phyloP scores from a whole-genome alignment of 2,888 invertebrate genomes.

The Chrysolina haemoptera region DNA sequence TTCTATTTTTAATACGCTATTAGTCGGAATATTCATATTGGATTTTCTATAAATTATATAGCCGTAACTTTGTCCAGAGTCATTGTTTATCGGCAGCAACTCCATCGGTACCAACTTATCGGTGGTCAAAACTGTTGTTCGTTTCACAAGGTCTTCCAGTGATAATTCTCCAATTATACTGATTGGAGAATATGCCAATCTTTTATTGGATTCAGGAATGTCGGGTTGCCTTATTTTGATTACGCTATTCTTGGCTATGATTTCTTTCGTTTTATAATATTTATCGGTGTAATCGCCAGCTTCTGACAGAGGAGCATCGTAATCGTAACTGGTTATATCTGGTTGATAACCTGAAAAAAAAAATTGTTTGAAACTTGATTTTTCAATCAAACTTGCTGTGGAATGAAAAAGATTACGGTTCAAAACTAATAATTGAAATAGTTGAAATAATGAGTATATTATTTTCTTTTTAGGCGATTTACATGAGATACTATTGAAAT shows the following conservation, averaged over 20 bases:
- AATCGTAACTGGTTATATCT: constrained; percentile 70
- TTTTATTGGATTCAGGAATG: constrained; percentile 59
- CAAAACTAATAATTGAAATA: no score
- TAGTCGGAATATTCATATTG: constrained; percentile 55
- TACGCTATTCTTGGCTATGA: constrained; percentile 64
- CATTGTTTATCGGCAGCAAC: constrained; percentile 62
- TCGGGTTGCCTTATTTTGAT: constrained; percentile 61
- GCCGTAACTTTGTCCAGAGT: constrained; percentile 73
- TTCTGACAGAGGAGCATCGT: constrained; percentile 90
- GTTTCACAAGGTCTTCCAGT: constrained; percentile 23
- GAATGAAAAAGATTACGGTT: neutral
- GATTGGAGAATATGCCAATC: constrained; percentile 63
- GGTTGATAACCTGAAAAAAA: constrained; percentile 58
- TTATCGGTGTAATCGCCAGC: constrained; percentile 91
- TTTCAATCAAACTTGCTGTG: no score
- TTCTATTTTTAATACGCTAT: constrained; percentile 62
- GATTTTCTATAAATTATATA: constrained; percentile 72
- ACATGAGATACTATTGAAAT: no score
- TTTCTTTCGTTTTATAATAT: constrained; percentile 73
- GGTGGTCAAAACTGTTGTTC: neutral
- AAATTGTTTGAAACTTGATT: neutral
- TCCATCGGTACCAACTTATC: constrained; percentile 60
- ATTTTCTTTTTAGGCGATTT: no score
- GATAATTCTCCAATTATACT: constrained; percentile 21
- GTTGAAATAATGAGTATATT: no score